Conservation (phyloP, 92 coral and sea anemone genomes). For the Pocillopora grandis region DNA sequence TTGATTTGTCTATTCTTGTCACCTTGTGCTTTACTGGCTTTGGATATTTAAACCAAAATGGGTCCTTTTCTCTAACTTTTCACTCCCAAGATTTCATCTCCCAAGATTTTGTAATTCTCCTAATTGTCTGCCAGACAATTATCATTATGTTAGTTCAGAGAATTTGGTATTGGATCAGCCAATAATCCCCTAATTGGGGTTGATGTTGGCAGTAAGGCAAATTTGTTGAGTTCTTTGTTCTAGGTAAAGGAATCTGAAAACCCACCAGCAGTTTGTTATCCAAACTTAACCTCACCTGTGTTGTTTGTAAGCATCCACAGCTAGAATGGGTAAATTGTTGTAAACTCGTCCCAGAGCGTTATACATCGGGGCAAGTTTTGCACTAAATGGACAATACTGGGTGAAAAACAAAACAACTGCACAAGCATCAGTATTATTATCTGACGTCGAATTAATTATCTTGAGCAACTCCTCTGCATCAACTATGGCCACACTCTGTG, state of each 20-base stretch:
- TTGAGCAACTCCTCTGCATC: constrained; percentile 47
- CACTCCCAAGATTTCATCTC: no score
- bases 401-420: constrained; percentile 95
- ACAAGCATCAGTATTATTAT: constrained; percentile 75
- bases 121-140: no score
- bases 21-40: no score
- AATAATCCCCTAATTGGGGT: no score
- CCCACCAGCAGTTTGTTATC: neutral
- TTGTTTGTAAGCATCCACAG: constrained; percentile 86
- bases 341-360: constrained; percentile 92
- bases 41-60: no score
- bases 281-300: constrained; percentile 62
- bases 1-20: no score
- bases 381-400: constrained; percentile 82
- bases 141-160: no score
- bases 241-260: neutral
- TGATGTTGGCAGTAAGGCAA: no score
- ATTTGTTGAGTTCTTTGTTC: no score
- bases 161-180: no score
- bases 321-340: constrained; percentile 79
- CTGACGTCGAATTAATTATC: constrained; percentile 62
- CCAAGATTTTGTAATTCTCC: no score
- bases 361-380: constrained; percentile 85
- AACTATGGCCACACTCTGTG: constrained; percentile 57
- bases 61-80: no score